Evolutionary conservation across 2,888 invertebrate genomes (phyloP).

Genomic region (Carterocephalus palaemon): DNA sequence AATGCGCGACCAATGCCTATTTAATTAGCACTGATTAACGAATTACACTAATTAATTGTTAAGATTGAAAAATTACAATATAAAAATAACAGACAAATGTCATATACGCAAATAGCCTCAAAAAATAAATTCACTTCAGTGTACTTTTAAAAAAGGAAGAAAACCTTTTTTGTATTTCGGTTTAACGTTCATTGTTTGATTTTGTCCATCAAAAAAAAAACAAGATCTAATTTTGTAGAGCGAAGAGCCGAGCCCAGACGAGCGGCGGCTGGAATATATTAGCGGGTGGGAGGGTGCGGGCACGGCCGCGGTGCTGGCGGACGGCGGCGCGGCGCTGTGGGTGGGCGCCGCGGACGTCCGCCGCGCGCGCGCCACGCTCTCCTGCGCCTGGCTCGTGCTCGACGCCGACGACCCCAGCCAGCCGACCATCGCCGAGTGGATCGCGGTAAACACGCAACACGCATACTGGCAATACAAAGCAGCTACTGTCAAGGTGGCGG

Average conservation of each 20-base stretch:
- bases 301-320: slow-evolving; percentile 83
- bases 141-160: too few species aligned
- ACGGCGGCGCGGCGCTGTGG: slow-evolving; percentile 89
- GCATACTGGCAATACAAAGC: too few species aligned
- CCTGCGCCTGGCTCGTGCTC: slow-evolving; percentile 94
- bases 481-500: too few species aligned
- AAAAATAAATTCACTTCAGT: too few species aligned
- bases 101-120: too few species aligned
- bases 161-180: too few species aligned
- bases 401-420: slow-evolving; percentile 83
- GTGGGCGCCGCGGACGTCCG: slow-evolving; percentile 92
- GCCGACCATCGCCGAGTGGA: slow-evolving; percentile 83
- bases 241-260: slow-evolving; percentile 86
- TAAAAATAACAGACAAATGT: too few species aligned
- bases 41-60: too few species aligned
- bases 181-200: too few species aligned
- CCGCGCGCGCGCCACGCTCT: slow-evolving; percentile 91
- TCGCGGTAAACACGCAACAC: slow-evolving; percentile 60
- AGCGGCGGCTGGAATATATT: slow-evolving; percentile 87
- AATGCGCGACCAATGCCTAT: too few species aligned
- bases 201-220: background rate
- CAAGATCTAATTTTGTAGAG: slow-evolving; percentile 66
- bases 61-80: too few species aligned
- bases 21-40: too few species aligned
- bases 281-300: slow-evolving; percentile 91